Evolutionary conservation across 1,140 invertebrate species (phyloP), one percentile per base, ranked within the genome.

Genomic region (Lasioglossum albipes): DNA sequence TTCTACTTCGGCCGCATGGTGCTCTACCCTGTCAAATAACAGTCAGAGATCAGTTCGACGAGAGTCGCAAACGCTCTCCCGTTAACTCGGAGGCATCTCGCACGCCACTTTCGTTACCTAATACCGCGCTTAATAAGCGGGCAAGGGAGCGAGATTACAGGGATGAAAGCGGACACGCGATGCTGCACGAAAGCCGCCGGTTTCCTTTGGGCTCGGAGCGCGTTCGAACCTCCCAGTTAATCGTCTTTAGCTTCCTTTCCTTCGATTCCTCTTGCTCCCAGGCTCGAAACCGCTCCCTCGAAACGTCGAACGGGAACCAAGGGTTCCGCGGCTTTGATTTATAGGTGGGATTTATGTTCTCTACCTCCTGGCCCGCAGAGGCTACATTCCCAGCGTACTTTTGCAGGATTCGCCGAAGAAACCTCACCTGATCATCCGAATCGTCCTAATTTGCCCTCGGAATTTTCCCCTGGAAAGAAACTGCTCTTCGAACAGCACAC

Each of bases 61-160:
- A 20, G 20, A 20, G 52, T 57, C 16, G 6, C 13, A 16, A 16
- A 20, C 52, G 18, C 52, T 20, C 52, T 57, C 52, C 1, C 52
- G 16, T 20, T 20, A 57, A 20, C 52, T 57, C 20, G 6, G 52
- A 16, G 16, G 52, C 20, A 7, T 45, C 16, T 3, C 16, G 13
- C 27, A 22, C n/a, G 18, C 18, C 18, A n/a, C 2, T n/a, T 12
- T 42, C 36, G 65, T 59, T 59, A 52, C 31, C 62, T 54, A 67
- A 67, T 75, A 41, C 62, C 62, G 20, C 10, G 31, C 13, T 75
- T 75, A 75, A 70, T 70, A 77, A 77, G 22, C 54, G n/a, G 41
- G 12, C 42, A 27, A 22, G 13, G n/a, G 41, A 42, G 12, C 61
- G 16, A 6, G 27, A 70, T 61, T 70, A 61, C 65, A 45, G 20